Conservation (phyloP, 2,113 vertebrate genomes). For the Platycercus adscitus region DNA sequence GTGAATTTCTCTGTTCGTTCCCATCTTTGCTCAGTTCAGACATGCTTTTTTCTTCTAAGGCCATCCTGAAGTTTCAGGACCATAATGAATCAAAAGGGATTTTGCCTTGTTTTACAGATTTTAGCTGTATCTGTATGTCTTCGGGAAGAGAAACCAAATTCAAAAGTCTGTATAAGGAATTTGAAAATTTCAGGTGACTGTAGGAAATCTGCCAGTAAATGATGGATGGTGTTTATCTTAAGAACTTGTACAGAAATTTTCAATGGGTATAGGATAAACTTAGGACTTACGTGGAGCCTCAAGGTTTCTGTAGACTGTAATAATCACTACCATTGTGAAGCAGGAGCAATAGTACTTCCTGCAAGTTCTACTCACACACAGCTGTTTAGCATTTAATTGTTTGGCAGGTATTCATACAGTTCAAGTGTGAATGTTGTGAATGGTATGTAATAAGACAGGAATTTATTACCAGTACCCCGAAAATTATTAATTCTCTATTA, state of each 20-base stretch:
- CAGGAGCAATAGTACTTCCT: neutral
- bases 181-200: neutral
- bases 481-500: neutral
- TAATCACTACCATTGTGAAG: neutral
- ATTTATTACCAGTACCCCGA: neutral
- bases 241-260: neutral
- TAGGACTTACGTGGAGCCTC: neutral
- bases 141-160: neutral
- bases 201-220: neutral
- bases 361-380: neutral
- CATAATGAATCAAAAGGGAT: neutral
- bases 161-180: neutral
- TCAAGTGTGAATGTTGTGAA: neutral
- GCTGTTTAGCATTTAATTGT: neutral
- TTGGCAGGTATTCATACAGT: neutral
- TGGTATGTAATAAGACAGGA: neutral
- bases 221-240: neutral
- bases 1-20: neutral
- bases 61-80: neutral
- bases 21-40: neutral
- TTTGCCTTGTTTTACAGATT: neutral
- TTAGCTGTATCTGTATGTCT: neutral
- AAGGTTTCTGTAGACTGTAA: neutral
- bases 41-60: neutral
- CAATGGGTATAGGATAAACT: neutral